A percentile compares a stretch with the other conserved stretches of the same genome.
phyloP scores from a whole-genome alignment of 2,797 vertebrate species.

The Cyprinella venusta region DNA sequence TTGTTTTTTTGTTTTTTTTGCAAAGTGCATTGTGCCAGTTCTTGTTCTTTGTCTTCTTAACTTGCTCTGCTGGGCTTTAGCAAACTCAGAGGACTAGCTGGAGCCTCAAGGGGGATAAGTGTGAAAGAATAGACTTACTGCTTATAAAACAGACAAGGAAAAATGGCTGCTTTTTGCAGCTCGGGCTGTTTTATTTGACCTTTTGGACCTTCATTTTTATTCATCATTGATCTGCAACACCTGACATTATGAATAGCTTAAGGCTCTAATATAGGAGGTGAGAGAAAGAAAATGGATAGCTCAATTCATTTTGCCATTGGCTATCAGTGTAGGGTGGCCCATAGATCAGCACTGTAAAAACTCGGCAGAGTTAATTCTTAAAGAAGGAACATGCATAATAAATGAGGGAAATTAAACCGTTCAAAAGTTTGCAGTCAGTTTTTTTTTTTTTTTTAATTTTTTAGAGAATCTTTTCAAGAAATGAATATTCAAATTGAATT shows the following conservation, averaged over 20 bases:
- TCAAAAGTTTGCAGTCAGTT: not conserved
- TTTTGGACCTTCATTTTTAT: conserved; percentile 65
- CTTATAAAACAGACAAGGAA: conserved; percentile 39
- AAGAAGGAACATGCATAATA: conserved; percentile 40
- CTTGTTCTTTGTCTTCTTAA: conserved; percentile 62
- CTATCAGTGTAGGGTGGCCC: conserved; percentile 38
- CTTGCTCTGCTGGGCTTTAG: conserved; percentile 63
- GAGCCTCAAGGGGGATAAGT: conserved; percentile 55
- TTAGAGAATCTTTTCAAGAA: not conserved
- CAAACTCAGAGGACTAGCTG: conserved; percentile 59
- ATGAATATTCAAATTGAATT: not conserved
- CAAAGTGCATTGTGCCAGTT: conserved; percentile 13
- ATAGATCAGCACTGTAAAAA: conserved; percentile 55
- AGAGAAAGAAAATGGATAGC: conserved; percentile 61
- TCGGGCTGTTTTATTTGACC: conserved; percentile 36
- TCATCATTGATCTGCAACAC: conserved; percentile 71
- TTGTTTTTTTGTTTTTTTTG: no score
- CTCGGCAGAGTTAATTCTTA: conserved; percentile 17
- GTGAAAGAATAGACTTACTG: conserved; percentile 52
- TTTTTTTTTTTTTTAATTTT: not conserved
- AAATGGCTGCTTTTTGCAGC: conserved; percentile 57
- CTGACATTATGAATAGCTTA: conserved; percentile 61
- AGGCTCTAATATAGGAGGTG: conserved; percentile 67
- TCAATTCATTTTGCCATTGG: conserved; percentile 62
- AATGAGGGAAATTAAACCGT: not conserved